A percentile compares a stretch with the other conserved stretches of the same genome.
Evolutionary conservation across 2,888 invertebrate genomes (phyloP).

Genomic region (Nymphalis c-album): DNA sequence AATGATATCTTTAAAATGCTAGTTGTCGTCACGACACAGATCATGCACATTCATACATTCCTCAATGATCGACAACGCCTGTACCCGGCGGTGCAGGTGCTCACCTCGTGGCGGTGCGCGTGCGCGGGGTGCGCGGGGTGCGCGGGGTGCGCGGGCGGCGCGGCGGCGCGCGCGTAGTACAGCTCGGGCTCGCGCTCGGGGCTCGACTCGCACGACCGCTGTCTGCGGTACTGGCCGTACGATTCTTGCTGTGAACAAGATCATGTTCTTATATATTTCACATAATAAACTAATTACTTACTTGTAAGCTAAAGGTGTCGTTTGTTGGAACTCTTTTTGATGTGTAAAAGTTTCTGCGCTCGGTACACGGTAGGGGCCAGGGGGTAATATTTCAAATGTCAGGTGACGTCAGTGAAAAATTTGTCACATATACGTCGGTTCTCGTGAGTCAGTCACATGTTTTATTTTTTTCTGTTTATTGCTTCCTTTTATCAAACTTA

Average conservation of each 20-base stretch:
- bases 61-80: not conserved
- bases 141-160: conserved; percentile 27
- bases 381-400: too few species aligned
- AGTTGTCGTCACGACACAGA: not conserved
- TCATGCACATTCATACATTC: not conserved
- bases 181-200: conserved; percentile 61
- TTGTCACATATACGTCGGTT: too few species aligned
- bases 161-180: conserved; percentile 42
- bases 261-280: too few species aligned
- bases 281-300: too few species aligned
- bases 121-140: conserved; percentile 23
- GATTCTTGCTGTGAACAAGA: conserved; percentile 52
- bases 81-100: not conserved
- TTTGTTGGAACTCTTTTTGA: too few species aligned
- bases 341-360: too few species aligned
- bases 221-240: conserved; percentile 57
- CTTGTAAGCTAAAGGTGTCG: too few species aligned
- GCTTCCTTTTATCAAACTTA: too few species aligned
- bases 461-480: too few species aligned
- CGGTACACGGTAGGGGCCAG: too few species aligned
- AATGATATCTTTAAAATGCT: not conserved
- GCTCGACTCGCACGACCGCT: conserved; percentile 67
- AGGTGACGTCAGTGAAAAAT: too few species aligned
- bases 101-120: conserved; percentile 46
- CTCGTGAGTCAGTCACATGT: too few species aligned